Evolutionary conservation across 2,888 invertebrate species (phyloP).

Genomic region (Epinotia ramella): DNA sequence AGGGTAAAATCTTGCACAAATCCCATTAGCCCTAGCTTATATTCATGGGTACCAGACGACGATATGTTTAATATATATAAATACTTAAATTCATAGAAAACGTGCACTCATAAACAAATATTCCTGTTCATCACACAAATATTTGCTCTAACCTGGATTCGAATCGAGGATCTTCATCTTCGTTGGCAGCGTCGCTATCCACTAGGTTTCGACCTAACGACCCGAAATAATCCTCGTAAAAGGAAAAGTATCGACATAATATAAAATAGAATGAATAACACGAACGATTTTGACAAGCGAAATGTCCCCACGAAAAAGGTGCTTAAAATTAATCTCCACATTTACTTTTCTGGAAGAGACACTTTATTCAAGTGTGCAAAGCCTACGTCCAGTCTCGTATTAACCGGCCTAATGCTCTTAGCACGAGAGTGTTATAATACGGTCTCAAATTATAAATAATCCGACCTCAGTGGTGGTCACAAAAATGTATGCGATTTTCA

Average conservation of each 20-base stretch:
- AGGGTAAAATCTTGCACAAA: no score
- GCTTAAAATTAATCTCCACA: conserved; percentile 19
- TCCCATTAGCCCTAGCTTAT: no score
- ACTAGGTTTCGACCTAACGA: no score
- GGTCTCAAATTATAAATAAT: conserved; percentile 34
- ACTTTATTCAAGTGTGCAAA: conserved; percentile 31
- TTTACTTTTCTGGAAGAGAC: conserved; percentile 6
- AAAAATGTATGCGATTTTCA: neutral
- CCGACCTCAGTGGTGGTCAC: neutral
- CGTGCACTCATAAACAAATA: no score
- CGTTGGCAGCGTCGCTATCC: no score
- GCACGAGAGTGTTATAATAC: conserved; percentile 26
- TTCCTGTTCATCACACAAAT: no score
- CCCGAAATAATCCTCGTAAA: neutral
- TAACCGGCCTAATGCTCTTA: conserved; percentile 33
- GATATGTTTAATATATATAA: no score
- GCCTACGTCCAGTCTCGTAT: conserved; percentile 23
- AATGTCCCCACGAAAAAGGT: neutral
- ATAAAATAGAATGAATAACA: neutral
- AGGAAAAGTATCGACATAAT: no score
- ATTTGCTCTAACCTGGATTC: no score
- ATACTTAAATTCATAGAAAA: no score
- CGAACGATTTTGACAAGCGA: neutral
- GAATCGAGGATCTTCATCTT: no score
- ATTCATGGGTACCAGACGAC: no score